Conservation (phyloP, 2,113 vertebrate species). For the Theristicus caerulescens region DNA sequence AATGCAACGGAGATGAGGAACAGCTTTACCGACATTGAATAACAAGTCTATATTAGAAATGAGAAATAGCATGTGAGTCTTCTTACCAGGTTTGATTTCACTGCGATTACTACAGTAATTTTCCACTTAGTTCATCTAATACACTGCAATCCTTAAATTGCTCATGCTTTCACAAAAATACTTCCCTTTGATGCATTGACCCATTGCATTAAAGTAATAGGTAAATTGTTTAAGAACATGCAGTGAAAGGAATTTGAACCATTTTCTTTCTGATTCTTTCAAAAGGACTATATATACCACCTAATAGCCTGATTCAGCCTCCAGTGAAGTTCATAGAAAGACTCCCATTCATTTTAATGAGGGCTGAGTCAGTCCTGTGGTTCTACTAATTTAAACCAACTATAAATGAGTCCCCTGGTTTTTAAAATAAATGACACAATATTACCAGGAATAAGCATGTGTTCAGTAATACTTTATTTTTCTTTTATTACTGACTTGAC, state of each 20-base stretch:
- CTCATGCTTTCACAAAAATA: slow-evolving; percentile 2
- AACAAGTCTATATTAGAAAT: not conserved
- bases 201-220: not conserved
- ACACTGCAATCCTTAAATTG: not conserved
- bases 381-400: slow-evolving; percentile 16
- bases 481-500: not conserved
- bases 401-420: not conserved
- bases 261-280: not conserved
- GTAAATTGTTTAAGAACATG: not conserved
- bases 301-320: not conserved
- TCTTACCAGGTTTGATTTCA: not conserved
- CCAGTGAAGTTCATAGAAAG: not conserved
- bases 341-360: not conserved
- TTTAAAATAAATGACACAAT: slow-evolving; percentile 2
- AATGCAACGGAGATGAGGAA: not conserved
- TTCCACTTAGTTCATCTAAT: slow-evolving; percentile 28
- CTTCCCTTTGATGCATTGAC: not conserved
- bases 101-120: not conserved
- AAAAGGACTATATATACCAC: not conserved
- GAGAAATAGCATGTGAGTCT: not conserved
- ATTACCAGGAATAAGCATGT: not conserved
- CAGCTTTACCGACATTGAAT: not conserved
- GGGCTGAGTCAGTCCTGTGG: not conserved
- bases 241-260: not conserved
- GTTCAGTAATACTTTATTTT: not conserved